Conservation (phyloP, 2,113 vertebrate species). For the Ahaetulla prasina region DNA sequence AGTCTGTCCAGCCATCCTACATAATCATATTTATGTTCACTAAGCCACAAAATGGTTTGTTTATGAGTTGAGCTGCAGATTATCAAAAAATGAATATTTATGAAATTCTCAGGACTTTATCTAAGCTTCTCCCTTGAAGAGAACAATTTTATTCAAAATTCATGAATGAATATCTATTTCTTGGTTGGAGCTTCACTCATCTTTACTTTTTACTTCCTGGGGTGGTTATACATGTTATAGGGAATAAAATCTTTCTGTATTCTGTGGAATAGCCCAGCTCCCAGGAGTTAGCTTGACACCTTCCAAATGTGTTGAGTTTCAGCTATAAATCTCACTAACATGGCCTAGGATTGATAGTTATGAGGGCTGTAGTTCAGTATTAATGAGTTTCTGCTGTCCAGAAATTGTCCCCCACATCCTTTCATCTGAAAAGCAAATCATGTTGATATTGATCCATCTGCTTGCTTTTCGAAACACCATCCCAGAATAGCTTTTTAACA, state of each 20-base stretch:
- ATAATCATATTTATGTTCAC: background rate
- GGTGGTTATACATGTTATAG: background rate
- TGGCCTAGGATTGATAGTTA: background rate
- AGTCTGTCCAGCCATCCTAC: too few relatives aligned
- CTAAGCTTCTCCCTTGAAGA: background rate
- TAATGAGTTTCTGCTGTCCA: background rate
- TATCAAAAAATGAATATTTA: background rate
- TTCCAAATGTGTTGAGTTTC: background rate
- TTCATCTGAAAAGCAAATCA: background rate
- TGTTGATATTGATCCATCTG: background rate
- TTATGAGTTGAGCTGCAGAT: background rate
- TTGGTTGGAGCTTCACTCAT: background rate
- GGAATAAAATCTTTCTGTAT: background rate
- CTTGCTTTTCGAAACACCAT: background rate
- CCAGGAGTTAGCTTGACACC: background rate
- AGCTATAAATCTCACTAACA: background rate
- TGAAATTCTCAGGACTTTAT: background rate
- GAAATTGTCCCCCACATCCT: background rate
- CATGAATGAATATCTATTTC: background rate
- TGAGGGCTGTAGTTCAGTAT: background rate
- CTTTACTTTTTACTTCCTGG: background rate
- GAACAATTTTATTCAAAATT: background rate
- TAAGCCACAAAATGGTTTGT: background rate
- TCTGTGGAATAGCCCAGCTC: background rate
- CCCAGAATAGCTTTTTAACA: background rate